Evolutionary conservation across 2,888 invertebrate genomes (phyloP).

Genomic region (Poecilus cupreus): DNA sequence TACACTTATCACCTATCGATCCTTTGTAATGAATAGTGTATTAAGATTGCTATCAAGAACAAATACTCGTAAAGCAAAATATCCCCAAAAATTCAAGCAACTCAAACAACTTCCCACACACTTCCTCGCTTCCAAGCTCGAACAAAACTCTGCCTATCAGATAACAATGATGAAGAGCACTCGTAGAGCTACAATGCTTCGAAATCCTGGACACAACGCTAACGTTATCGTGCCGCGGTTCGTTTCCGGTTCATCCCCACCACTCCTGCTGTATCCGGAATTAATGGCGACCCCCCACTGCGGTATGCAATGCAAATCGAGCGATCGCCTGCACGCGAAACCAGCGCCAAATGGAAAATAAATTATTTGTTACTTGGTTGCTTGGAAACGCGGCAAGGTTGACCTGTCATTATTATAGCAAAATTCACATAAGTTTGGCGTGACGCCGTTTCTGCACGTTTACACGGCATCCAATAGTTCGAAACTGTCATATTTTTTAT

Average conservation of each 20-base stretch:
- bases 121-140: background rate
- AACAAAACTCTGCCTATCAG: constrained; percentile 2
- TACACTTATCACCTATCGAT: background rate
- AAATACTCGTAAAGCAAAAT: background rate
- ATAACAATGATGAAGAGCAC: constrained; percentile 33
- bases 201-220: constrained; percentile 15
- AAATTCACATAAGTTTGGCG: no score
- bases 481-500: no score
- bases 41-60: background rate
- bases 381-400: background rate
- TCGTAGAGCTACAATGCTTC: background rate
- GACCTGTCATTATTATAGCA: no score
- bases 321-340: constrained; percentile 21
- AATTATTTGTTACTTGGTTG: constrained; percentile 18
- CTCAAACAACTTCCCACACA: constrained; percentile 3
- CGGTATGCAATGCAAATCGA: constrained; percentile 30
- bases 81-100: background rate
- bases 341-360: constrained; percentile 26
- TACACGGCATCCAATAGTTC: no score
- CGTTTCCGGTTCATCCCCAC: constrained; percentile 29
- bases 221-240: constrained; percentile 29
- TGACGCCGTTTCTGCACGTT: no score
- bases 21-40: background rate
- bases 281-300: constrained; percentile 16
- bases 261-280: background rate